Percentiles rank a stretch among this genome's conserved stretches.
Conservation (phyloP, 2,797 vertebrate genomes). For the Erpetoichthys calabaricus region DNA sequence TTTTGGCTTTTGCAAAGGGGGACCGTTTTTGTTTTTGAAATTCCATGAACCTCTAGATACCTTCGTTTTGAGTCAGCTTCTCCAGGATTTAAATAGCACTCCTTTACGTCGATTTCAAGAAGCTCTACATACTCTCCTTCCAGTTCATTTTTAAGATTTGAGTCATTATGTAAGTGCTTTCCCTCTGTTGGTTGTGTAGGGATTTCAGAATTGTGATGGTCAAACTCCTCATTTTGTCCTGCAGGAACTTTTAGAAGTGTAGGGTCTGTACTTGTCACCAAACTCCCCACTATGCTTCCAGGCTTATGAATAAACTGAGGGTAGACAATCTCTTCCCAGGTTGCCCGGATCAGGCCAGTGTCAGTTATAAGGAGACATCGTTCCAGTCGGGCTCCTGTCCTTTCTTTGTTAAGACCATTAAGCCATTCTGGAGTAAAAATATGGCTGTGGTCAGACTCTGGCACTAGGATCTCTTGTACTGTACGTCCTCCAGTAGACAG, state of each 20-base stretch:
- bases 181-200: neutral
- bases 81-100: slow-evolving; percentile 25
- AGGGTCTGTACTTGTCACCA: neutral
- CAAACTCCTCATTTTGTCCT: neutral
- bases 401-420: slow-evolving; percentile 76
- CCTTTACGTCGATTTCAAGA: slow-evolving; percentile 49
- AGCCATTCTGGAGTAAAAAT: slow-evolving; percentile 84
- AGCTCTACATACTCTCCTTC: slow-evolving; percentile 78
- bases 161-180: neutral
- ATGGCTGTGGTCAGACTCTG: slow-evolving; percentile 66
- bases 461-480: slow-evolving; percentile 70
- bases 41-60: slow-evolving; percentile 57
- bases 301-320: slow-evolving; percentile 76
- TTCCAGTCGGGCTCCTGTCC: slow-evolving; percentile 56
- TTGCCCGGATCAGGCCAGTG: slow-evolving; percentile 63
- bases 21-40: slow-evolving; percentile 63
- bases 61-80: slow-evolving; percentile 45
- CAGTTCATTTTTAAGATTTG: slow-evolving; percentile 14
- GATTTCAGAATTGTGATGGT: neutral
- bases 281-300: slow-evolving; percentile 40
- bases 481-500: slow-evolving; percentile 68
- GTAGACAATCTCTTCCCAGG: slow-evolving; percentile 78
- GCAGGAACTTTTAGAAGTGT: neutral
- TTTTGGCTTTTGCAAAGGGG: slow-evolving; percentile 60
- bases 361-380: slow-evolving; percentile 72